phyloP scores from a whole-genome alignment of 2,797 vertebrate genomes.

The Loriculus beryllinus region DNA sequence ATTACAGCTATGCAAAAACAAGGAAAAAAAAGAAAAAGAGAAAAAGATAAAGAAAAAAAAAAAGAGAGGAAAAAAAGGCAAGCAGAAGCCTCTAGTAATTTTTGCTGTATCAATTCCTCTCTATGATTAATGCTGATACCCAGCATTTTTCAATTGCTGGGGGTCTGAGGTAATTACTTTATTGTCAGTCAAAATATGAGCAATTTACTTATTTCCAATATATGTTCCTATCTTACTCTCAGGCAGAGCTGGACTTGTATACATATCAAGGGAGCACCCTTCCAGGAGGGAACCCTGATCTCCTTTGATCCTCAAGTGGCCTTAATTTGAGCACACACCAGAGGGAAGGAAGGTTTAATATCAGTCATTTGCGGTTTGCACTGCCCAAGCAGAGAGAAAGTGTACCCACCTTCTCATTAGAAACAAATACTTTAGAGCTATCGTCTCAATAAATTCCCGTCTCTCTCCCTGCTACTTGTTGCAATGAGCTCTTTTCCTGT shows the following conservation, averaged over 20 bases:
- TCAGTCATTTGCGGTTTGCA: neutral
- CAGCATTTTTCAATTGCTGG: neutral
- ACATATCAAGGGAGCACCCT: neutral
- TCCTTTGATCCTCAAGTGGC: neutral
- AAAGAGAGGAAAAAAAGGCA: neutral
- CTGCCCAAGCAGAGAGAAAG: neutral
- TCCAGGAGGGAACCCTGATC: neutral
- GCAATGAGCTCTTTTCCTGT: neutral
- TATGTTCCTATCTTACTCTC: neutral
- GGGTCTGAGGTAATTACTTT: constrained; percentile 17
- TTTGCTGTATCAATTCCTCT: neutral
- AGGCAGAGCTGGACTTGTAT: neutral
- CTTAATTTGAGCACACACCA: neutral
- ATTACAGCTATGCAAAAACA: constrained; percentile 11
- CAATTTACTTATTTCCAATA: constrained; percentile 13
- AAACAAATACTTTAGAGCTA: neutral
- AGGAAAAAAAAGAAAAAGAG: neutral
- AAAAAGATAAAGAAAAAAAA: fast-evolving
- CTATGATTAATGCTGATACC: constrained; percentile 7
- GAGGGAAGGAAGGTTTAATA: neutral
- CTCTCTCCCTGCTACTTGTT: neutral
- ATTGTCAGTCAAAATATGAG: constrained; percentile 1
- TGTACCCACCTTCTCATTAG: neutral
- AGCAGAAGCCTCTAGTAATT: neutral
- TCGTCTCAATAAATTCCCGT: neutral